Evolutionary conservation across 92 coral and sea anemone species (phyloP).

Genomic region (Porites evermanni): DNA sequence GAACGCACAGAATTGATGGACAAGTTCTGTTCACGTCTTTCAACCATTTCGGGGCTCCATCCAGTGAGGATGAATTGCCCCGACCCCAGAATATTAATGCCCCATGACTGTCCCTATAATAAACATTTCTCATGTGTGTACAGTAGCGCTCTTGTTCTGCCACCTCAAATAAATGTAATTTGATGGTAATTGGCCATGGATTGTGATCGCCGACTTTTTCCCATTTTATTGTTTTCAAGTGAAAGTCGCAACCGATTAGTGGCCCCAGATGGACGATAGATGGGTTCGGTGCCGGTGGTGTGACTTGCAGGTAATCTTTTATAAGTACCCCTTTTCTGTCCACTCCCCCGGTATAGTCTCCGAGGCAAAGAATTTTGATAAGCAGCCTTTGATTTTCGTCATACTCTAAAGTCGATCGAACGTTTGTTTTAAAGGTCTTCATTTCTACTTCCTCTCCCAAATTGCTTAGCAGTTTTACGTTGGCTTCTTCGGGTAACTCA

Average conservation of each 20-base stretch:
- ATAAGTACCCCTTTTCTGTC: slow-evolving; percentile 54
- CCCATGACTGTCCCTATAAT: slow-evolving; percentile 40
- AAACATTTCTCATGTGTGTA: neutral
- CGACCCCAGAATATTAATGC: slow-evolving; percentile 77
- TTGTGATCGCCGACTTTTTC: neutral
- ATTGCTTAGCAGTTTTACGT: slow-evolving; percentile 1
- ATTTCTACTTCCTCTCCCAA: slow-evolving; percentile 53
- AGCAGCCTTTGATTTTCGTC: neutral
- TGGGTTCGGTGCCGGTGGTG: slow-evolving; percentile 11
- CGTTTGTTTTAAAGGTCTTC: slow-evolving; percentile 54
- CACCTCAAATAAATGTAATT: slow-evolving; percentile 57
- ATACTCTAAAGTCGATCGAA: neutral
- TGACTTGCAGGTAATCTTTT: slow-evolving; percentile 52
- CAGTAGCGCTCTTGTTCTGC: slow-evolving; percentile 45
- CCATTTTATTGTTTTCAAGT: slow-evolving; percentile 22
- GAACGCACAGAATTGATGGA: slow-evolving; percentile 55
- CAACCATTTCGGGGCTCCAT: slow-evolving; percentile 52
- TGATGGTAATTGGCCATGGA: neutral
- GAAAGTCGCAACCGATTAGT: slow-evolving; percentile 24
- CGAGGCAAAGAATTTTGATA: slow-evolving; percentile 58
- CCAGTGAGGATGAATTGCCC: slow-evolving; percentile 39
- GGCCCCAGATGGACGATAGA: neutral
- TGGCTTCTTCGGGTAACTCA: slow-evolving; percentile 47
- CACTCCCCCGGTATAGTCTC: slow-evolving; percentile 46
- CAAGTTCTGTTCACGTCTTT: neutral